Conservation (phyloP, 2,888 invertebrate species). For the Diloba caeruleocephala region DNA sequence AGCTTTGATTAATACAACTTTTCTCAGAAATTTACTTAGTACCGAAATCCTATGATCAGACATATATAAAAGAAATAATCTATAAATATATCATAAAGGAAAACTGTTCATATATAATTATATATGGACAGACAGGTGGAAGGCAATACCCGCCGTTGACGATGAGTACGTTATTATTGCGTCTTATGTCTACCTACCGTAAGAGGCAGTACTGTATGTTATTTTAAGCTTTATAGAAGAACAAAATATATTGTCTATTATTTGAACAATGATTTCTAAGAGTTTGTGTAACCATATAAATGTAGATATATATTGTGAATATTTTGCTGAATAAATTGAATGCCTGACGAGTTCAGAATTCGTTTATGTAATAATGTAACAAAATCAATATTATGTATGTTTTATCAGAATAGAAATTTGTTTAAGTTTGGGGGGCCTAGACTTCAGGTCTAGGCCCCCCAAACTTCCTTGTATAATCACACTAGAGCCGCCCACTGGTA, state of each 20-base stretch:
- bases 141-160: conserved; percentile 4
- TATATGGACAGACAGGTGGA: background rate
- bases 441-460: too few relatives aligned
- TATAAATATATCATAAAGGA: background rate
- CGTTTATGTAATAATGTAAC: background rate
- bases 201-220: conserved; percentile 1
- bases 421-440: too few relatives aligned
- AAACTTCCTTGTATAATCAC: too few relatives aligned
- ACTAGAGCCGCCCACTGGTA: too few relatives aligned
- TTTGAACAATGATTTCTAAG: conserved; percentile 10
- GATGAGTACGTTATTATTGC: conserved; percentile 9
- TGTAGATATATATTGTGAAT: background rate
- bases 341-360: background rate
- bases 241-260: conserved; percentile 6
- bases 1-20: too few relatives aligned
- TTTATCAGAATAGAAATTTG: too few relatives aligned
- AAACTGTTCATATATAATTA: background rate
- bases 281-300: conserved; percentile 2
- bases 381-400: too few relatives aligned
- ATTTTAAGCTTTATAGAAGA: conserved; percentile 1
- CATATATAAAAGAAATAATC: too few relatives aligned
- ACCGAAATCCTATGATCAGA: too few relatives aligned
- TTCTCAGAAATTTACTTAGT: too few relatives aligned
- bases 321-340: conserved; percentile 3
- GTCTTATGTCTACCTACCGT: background rate